Conservation (phyloP, 2,113 vertebrate species). For the Piliocolobus tephrosceles region DNA sequence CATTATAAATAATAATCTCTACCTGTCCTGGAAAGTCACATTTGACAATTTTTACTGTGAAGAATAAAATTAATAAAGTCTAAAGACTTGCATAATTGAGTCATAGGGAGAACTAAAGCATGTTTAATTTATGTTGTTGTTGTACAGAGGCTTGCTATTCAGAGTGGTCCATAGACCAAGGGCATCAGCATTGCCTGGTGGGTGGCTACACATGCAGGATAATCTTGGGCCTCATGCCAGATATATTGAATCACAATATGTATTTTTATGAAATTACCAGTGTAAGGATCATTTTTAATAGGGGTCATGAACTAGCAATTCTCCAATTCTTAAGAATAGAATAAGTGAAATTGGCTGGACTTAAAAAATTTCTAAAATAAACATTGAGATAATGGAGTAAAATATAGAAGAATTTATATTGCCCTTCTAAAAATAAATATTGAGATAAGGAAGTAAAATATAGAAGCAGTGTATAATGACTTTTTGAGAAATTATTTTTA, state of each 20-base stretch:
- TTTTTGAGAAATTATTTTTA: conserved; percentile 29
- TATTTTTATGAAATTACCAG: neutral
- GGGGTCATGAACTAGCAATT: neutral
- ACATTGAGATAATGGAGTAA: neutral
- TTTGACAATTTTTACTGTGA: neutral
- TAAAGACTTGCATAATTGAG: neutral
- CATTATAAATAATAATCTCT: neutral
- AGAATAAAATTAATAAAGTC: neutral
- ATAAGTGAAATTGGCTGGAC: neutral
- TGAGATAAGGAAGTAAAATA: neutral
- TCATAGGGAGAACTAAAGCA: neutral
- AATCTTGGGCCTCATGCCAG: neutral
- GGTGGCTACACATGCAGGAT: neutral
- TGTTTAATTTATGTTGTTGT: neutral
- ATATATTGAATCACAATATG: neutral
- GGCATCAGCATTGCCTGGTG: neutral
- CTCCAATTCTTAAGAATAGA: neutral
- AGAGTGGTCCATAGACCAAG: rapidly evolving
- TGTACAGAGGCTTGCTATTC: neutral
- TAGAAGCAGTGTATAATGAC: neutral
- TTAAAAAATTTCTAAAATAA: neutral
- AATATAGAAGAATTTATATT: neutral
- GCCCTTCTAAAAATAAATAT: neutral
- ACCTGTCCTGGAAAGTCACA: neutral
- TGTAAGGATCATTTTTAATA: neutral